These are phyloP conservation scores for Hymenopus coronatus DNA, from an alignment of 2,888 invertebrate species.

Conservation along the genomic window DNA sequence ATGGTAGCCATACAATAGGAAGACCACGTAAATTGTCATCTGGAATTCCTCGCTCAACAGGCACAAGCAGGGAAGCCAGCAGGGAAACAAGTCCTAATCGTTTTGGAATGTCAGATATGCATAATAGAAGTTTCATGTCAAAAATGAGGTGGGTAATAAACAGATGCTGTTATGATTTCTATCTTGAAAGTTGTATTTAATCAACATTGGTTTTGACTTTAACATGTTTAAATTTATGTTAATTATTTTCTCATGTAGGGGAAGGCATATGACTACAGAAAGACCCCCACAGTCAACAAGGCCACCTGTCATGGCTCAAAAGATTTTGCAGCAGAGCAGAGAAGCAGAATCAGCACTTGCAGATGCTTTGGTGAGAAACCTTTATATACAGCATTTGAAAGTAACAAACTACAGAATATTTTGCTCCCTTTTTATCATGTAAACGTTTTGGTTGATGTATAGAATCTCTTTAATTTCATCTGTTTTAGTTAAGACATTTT, in stretches of 20 bases:
- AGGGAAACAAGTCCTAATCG: conserved; percentile 52
- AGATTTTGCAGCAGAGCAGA: conserved; percentile 79
- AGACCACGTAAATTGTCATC: conserved; percentile 32
- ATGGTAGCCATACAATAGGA: conserved; percentile 39
- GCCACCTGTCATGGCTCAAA: conserved; percentile 69
- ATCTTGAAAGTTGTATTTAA: background rate
- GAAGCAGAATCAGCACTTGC: conserved; percentile 84
- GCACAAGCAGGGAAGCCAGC: conserved; percentile 36
- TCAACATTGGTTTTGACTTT: background rate
- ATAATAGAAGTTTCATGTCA: conserved; percentile 39
- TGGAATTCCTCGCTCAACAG: conserved; percentile 36
- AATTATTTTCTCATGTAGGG: background rate
- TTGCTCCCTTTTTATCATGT: too few relatives aligned
- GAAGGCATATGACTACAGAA: conserved; percentile 33
- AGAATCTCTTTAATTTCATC: too few relatives aligned
- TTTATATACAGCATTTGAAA: too few relatives aligned
- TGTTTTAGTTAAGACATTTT: too few relatives aligned
- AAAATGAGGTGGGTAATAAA: conserved; percentile 37
- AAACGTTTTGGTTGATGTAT: too few relatives aligned
- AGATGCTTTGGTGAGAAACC: conserved; percentile 59
- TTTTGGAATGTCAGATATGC: conserved; percentile 17
- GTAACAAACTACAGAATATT: too few relatives aligned
- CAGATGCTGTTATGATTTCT: background rate
- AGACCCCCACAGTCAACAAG: conserved; percentile 45
- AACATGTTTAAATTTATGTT: background rate